These are phyloP conservation scores for Cynopterus sphinx DNA, from an alignment of 2,797 vertebrate genomes.

Conservation along the genomic window DNA sequence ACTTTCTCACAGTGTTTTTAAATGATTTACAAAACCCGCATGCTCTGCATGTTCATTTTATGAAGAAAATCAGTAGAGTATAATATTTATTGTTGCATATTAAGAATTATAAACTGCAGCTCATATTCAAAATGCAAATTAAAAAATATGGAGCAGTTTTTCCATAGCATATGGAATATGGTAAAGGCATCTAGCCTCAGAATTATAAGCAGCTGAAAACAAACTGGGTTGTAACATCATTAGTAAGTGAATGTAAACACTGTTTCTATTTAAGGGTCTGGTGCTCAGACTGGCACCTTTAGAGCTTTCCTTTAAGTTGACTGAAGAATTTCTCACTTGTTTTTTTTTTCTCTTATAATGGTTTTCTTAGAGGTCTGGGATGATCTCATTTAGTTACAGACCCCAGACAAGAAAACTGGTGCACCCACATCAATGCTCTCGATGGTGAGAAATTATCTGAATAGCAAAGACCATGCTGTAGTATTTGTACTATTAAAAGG, in stretches of 20 bases:
- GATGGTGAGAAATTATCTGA: not conserved
- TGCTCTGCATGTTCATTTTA: constrained; percentile 15
- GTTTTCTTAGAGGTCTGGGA: not conserved
- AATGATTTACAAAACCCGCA: constrained; percentile 4
- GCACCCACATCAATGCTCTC: not conserved
- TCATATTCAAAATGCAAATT: constrained; percentile 63
- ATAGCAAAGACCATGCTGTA: not conserved
- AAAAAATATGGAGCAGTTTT: constrained; percentile 1
- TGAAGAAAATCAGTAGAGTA: constrained; percentile 19
- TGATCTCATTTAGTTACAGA: constrained; percentile 31
- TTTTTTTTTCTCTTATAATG: constrained; percentile 12
- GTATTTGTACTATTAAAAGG: not conserved
- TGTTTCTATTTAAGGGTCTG: not conserved
- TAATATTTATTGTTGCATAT: constrained; percentile 43
- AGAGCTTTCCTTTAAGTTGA: not conserved
- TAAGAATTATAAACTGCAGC: constrained; percentile 52
- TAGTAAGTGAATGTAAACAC: constrained; percentile 42
- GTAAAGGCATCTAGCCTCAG: not conserved
- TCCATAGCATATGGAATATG: not conserved
- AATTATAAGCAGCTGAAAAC: constrained; percentile 41
- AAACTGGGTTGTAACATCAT: not conserved
- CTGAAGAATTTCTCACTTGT: constrained; percentile 17
- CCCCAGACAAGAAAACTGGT: not conserved
- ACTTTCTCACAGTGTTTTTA: not conserved
- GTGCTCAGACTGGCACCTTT: not conserved